Conservation (phyloP, 1,140 invertebrate genomes). For the Lordiphosa collinella region DNA sequence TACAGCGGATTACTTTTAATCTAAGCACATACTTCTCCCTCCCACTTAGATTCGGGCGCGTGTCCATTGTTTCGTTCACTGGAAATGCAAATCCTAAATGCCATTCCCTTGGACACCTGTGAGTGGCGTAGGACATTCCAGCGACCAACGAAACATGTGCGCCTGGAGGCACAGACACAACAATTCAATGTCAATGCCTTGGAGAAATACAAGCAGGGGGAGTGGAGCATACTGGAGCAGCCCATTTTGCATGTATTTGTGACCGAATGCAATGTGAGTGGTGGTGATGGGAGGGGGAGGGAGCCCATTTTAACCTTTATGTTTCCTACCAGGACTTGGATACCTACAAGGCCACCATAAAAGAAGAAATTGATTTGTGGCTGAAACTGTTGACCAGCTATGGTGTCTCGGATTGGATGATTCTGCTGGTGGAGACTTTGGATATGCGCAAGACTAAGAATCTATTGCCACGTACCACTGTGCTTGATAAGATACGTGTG, state of each 20-base stretch:
- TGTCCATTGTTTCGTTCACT: slow-evolving; percentile 91
- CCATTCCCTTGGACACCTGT: slow-evolving; percentile 90
- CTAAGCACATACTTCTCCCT: fast-evolving
- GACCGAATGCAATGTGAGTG: slow-evolving; percentile 93
- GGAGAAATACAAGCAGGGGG: slow-evolving; percentile 82
- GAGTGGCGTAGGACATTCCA: slow-evolving; percentile 95
- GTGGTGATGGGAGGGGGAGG: background rate
- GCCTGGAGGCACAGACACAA: slow-evolving; percentile 91
- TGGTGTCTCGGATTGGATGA: slow-evolving; percentile 94
- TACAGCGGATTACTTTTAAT: background rate
- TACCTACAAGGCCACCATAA: slow-evolving; percentile 90
- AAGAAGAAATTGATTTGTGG: slow-evolving; percentile 94
- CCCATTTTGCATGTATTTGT: slow-evolving; percentile 97
- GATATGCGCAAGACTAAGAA: slow-evolving; percentile 96
- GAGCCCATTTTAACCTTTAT: background rate
- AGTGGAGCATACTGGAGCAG: slow-evolving; percentile 89
- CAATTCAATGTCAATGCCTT: slow-evolving; percentile 87
- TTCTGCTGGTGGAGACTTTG: slow-evolving; percentile 94
- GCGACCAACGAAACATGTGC: slow-evolving; percentile 89
- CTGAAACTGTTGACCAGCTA: slow-evolving; percentile 87
- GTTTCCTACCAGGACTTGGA: slow-evolving; percentile 88
- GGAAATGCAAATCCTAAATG: slow-evolving; percentile 87
- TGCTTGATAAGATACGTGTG: slow-evolving; percentile 95
- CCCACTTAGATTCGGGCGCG: slow-evolving; percentile 90
- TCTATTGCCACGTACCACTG: slow-evolving; percentile 93